Evolutionary conservation across 2,888 invertebrate genomes (phyloP).

Genomic region (Drosophila pegasa): DNA sequence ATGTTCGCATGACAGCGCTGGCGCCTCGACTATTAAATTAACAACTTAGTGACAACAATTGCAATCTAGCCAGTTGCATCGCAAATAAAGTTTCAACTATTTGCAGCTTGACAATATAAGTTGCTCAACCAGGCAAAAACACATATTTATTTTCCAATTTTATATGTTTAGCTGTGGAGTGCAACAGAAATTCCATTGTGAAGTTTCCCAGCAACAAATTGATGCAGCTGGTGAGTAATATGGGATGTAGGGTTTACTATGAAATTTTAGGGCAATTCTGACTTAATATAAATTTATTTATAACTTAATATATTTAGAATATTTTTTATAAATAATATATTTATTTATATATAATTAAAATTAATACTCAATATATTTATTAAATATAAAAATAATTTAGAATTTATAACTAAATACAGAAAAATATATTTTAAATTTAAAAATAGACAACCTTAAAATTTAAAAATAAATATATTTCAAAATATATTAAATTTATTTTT

Average conservation of each 20-base stretch:
- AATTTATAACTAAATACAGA: too few relatives aligned
- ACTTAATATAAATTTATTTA: not conserved
- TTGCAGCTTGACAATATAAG: constrained; percentile 23
- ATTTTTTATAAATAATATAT: too few relatives aligned
- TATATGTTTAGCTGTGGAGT: not conserved
- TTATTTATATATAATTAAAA: too few relatives aligned
- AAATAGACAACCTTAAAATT: too few relatives aligned
- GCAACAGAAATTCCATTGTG: constrained; percentile 14
- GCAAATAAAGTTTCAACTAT: constrained; percentile 7
- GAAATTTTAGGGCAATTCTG: too few relatives aligned
- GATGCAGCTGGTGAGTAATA: not conserved
- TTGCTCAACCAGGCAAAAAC: constrained; percentile 14
- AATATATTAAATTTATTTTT: too few relatives aligned
- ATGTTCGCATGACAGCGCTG: constrained; percentile 1
- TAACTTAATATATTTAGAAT: too few relatives aligned
- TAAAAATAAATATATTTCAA: too few relatives aligned
- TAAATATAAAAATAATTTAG: too few relatives aligned
- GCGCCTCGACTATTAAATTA: not conserved
- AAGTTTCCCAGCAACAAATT: constrained; percentile 13
- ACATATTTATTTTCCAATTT: constrained; percentile 21
- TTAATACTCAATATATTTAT: too few relatives aligned
- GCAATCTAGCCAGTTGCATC: not conserved
- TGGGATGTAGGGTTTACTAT: not conserved
- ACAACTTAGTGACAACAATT: constrained; percentile 11
- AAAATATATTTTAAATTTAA: too few relatives aligned